These are phyloP conservation scores for Sipha flava DNA, from an alignment of 1,140 invertebrate species.

Conservation along the genomic window DNA sequence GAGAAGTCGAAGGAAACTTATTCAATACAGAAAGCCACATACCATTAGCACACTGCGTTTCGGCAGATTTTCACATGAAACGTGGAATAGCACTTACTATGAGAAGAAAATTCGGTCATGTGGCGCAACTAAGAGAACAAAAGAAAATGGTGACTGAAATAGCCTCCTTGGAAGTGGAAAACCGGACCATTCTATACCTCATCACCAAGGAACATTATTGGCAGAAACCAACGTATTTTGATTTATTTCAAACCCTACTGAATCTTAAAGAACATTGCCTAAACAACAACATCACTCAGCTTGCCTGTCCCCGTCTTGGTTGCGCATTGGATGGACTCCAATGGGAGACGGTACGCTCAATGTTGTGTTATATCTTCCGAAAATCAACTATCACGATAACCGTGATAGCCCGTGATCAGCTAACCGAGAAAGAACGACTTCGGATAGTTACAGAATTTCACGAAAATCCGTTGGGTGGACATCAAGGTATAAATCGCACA, in stretches of 20 bases:
- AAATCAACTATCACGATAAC: background rate
- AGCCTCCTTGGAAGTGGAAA: background rate
- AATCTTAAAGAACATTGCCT: background rate
- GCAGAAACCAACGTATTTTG: background rate
- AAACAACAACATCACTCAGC: background rate
- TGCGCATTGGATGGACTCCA: background rate
- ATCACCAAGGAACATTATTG: background rate
- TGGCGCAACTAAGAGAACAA: background rate
- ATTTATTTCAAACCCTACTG: background rate
- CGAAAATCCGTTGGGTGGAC: background rate
- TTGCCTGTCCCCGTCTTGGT: background rate
- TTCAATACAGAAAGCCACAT: background rate
- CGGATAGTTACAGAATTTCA: conserved; percentile 1
- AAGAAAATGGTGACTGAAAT: background rate
- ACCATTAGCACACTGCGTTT: background rate
- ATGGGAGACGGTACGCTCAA: background rate
- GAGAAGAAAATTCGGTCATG: conserved; percentile 18
- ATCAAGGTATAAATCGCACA: conserved; percentile 25
- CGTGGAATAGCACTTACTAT: background rate
- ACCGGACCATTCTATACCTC: background rate
- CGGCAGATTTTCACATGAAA: background rate
- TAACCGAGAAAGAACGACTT: background rate
- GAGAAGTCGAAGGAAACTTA: background rate
- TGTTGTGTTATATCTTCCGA: background rate
- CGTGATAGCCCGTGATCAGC: background rate